Evolutionary conservation across 2,113 vertebrate species (phyloP), one percentile per base, ranked within the genome.

Genomic region (Prunella himalayana): DNA sequence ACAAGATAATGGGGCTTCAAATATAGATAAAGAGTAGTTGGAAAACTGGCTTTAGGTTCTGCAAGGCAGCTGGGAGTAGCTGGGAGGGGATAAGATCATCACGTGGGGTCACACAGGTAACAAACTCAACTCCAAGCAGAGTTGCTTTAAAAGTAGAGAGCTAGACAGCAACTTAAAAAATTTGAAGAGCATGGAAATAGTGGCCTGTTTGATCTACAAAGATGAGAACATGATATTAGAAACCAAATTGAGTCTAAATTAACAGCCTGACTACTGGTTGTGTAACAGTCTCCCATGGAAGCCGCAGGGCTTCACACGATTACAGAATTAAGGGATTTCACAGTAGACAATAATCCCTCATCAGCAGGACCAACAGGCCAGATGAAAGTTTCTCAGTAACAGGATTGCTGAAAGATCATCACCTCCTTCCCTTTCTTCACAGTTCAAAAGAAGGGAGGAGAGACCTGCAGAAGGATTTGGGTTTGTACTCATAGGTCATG

Each of bases 351-450:
- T 83, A 92, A 94, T 86, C 90, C 82, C 82, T 61, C 86, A 57
- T 39, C 76, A 77, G 79, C 0, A 0, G 68, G 79, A 73, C 85
- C 92, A 47, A 73, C 35, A 80, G 57, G 77, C 17, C 59, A 93
- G 85, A 93, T 59, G 71, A 95, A 93, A 95, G 93, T 88, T 73
- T 49, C 88, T 80, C 76, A 86, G 63, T 90, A 92, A 96, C 47
- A 85, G 49, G 88, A 94, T 66, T 92, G 79, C 49, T 71, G 33
- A 60, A 83, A 86, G 71, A 88, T 86, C 94, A 90, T 54, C 79
- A 88, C 42, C 75, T 77, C 71, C 84, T 59, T 72, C 80, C 51
- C 75, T 53, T 66, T 83, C 87, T 92, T 86, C 66, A 68, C 39
- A 73, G 42, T 64, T 82, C 61, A 90, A 86, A 85, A 63, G 42